These are phyloP conservation scores for Eulithis prunata DNA, from an alignment of 2,888 invertebrate genomes.

Conservation along the genomic window DNA sequence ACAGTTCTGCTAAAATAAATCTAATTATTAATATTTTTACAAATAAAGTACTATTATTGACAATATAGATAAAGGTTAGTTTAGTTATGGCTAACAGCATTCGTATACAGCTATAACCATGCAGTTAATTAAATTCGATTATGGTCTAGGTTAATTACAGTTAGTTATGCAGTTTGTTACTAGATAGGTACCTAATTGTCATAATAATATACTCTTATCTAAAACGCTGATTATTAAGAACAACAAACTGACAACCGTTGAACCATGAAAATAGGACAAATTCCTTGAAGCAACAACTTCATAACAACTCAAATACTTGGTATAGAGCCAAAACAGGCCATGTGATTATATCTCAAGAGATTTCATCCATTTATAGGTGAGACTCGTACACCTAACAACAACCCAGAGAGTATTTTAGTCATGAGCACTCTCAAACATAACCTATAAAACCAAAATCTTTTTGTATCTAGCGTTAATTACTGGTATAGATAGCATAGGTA, in stretches of 20 bases:
- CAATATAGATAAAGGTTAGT: too few species aligned
- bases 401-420: conserved; percentile 51
- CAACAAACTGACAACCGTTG: conserved; percentile 9
- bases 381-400: conserved; percentile 35
- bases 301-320: conserved; percentile 50
- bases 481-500: conserved; percentile 54
- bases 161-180: background rate
- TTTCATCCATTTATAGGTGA: conserved; percentile 44
- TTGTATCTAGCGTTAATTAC: conserved; percentile 49
- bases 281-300: conserved; percentile 28
- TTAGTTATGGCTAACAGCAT: background rate
- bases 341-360: conserved; percentile 46
- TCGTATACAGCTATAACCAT: background rate
- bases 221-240: background rate
- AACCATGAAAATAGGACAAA: conserved; percentile 34
- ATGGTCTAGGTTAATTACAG: conserved; percentile 29
- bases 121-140: background rate
- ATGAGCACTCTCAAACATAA: conserved; percentile 66
- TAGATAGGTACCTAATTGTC: too few species aligned
- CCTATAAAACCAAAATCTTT: conserved; percentile 70
- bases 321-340: conserved; percentile 56
- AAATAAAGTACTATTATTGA: too few species aligned
- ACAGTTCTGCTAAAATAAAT: background rate
- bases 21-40: too few species aligned
- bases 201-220: background rate